phyloP scores from a whole-genome alignment of 2,888 invertebrate genomes.

The Liodrosophila aerea region DNA sequence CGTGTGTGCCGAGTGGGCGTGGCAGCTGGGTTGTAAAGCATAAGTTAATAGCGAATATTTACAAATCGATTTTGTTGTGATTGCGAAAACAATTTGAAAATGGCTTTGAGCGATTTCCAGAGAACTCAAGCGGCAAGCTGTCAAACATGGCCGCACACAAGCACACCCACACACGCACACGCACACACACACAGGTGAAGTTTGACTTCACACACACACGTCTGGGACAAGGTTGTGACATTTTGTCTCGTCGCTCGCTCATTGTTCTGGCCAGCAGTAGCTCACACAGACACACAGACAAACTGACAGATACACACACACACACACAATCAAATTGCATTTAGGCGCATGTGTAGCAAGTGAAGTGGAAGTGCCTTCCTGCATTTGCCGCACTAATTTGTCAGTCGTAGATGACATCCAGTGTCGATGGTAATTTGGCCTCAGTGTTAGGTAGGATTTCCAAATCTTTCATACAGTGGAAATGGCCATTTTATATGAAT shows the following conservation, averaged over 20 bases:
- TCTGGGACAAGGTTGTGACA: slow-evolving; percentile 25
- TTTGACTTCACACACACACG: slow-evolving; percentile 31
- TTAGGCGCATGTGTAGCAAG: slow-evolving; percentile 18
- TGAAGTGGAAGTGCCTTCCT: slow-evolving; percentile 18
- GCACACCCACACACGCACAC: neutral
- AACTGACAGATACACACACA: neutral
- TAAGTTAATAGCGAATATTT: slow-evolving; percentile 60
- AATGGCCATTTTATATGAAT: no score
- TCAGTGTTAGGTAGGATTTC: no score
- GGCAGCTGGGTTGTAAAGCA: slow-evolving; percentile 35
- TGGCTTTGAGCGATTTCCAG: slow-evolving; percentile 67
- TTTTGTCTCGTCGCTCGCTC: slow-evolving; percentile 26
- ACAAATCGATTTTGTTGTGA: slow-evolving; percentile 70
- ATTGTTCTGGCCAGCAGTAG: slow-evolving; percentile 27
- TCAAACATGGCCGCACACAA: slow-evolving; percentile 48
- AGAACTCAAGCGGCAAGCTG: slow-evolving; percentile 56
- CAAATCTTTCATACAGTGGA: neutral
- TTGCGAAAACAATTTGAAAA: slow-evolving; percentile 74
- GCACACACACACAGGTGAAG: slow-evolving; percentile 13
- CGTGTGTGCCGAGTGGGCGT: slow-evolving; percentile 14
- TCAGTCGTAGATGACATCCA: slow-evolving; percentile 14
- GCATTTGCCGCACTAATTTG: slow-evolving; percentile 32
- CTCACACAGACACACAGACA: slow-evolving; percentile 6
- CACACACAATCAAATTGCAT: slow-evolving; percentile 17
- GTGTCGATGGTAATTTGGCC: slow-evolving; percentile 33